Evolutionary conservation across 2,888 invertebrate genomes (phyloP), one percentile per base, ranked within the genome.

Genomic region (Rhopalosiphum nymphaeae): DNA sequence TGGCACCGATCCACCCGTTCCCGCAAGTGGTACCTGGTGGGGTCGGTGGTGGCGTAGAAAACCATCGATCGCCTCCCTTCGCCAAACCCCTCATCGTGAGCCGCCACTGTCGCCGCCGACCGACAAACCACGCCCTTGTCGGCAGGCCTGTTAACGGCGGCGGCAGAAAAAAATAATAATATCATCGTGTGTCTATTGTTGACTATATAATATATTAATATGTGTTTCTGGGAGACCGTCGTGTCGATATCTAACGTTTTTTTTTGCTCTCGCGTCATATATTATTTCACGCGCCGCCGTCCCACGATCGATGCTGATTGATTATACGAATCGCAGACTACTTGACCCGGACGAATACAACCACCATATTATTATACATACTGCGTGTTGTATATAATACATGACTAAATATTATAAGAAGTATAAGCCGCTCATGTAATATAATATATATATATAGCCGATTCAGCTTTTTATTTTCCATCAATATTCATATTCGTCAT

Each of bases 41-140:
- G 25, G 67, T 49, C 53, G 90, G 9, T 42, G 56, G 56, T 11
- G 91, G 78, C 56, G 91, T n/a, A 57, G 91, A 91, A 91, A 91
- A 86, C 93, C 93, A 93, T 93, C 93, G 93, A 93, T 93, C 93
- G 93, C 89, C 67, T 84, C 92, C 92, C 89, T 78, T 89, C 78
- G 93, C 42, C 84, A 44, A 56, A 53, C 78, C 91, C 78, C 46
- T 49, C 61, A 42, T 36, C 26, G 5, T 29, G 36, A n/a, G 49
- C 46, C 61, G 36, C 78, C 84, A 42, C 42, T 16, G 46, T 46
- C 84, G 49, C 42, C 16, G 36, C 57, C 87, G 42, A 67, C 61
- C 61, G 49, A 46, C 89, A 94, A 61, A 91, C 93, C 93, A 94
- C 93, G 93, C 93, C 93, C 93, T 86, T 61, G 89, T 94, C 93